Evolutionary conservation across 1,140 invertebrate genomes (phyloP), one percentile per base, ranked within the genome.

Genomic region (Ceratosolen fusciceps): DNA sequence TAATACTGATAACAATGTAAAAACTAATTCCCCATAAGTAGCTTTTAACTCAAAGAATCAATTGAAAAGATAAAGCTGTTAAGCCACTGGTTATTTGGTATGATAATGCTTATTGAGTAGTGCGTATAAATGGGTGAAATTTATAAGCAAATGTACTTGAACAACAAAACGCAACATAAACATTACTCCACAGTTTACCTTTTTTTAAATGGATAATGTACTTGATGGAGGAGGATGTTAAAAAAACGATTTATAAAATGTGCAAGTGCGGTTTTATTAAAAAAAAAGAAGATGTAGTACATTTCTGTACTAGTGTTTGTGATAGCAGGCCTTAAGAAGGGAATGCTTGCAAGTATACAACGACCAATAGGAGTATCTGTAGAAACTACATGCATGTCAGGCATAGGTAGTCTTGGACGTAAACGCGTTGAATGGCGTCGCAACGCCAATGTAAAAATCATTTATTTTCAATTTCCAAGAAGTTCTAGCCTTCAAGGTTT

Each of bases 371-470:
- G 24, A 80, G 83, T 81, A 85, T 84, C 83, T 81, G 85, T 82
- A 82, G 83, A 90, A 90, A 84, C 85, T 90, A 88, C 85, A 90
- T 90, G 90, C 87, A 91, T 90, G 90, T 90, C 89, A 89, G 89
- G 89, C 86, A 86, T 85, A 85, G 88, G 90, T 86, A 87, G 89
- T 87, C 85, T 91, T 82, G 88, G 89, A 86, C 89, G 89, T 84
- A 90, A 89, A 89, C 88, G 88, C 86, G 89, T 91, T 86, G 89
- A 91, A 86, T 90, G 89, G 89, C 89, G 89, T 86, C 88, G 89
- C 85, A 90, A 86, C 85, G 89, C 89, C 84, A 91, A 79, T 58
- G 52, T 74, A 37, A 71, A 70, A 70, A 65, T 56, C 24, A 43
- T 77, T 58, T 26, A 75, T 24, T 67, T 65, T 58, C 34, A 74